A percentile compares a stretch with the other conserved stretches of the same genome.
Conservation (phyloP, 2,888 invertebrate species). For the Muschampia plurimacula region DNA sequence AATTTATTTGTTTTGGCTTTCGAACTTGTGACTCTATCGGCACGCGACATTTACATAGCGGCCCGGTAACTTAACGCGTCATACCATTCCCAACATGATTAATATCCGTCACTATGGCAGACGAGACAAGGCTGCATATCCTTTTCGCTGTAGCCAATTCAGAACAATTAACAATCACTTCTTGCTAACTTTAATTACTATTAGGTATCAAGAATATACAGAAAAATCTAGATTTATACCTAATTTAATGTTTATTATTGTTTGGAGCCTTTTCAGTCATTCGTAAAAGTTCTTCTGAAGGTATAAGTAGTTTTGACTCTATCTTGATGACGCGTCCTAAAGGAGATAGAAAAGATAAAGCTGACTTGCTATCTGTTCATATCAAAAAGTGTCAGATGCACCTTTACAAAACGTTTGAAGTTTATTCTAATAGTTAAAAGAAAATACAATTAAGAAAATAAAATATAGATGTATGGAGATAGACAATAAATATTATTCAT, state of each 20-base stretch:
- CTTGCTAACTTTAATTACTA: neutral
- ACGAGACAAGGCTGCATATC: slow-evolving; percentile 9
- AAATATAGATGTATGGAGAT: too few relatives aligned
- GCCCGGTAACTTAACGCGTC: slow-evolving; percentile 57
- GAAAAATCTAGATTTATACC: neutral
- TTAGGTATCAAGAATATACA: neutral
- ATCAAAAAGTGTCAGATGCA: slow-evolving; percentile 27
- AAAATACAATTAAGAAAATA: neutral
- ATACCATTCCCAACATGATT: slow-evolving; percentile 40
- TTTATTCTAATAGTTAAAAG: neutral
- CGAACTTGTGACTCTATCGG: slow-evolving; percentile 79
- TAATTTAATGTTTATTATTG: neutral
- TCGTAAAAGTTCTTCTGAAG: slow-evolving; percentile 48
- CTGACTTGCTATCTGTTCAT: slow-evolving; percentile 16
- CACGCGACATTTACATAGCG: slow-evolving; percentile 80
- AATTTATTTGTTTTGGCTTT: slow-evolving; percentile 71
- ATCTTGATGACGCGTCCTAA: slow-evolving; percentile 70
- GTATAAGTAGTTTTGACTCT: slow-evolving; percentile 67
- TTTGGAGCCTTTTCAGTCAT: neutral
- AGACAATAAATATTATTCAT: too few relatives aligned
- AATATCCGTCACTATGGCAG: slow-evolving; percentile 28
- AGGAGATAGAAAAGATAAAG: slow-evolving; percentile 52
- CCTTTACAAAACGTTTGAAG: slow-evolving; percentile 3
- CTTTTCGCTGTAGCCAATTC: neutral
- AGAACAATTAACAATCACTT: neutral